Conservation (phyloP, 2,888 invertebrate species). For the Drosophila paucipuncta region DNA sequence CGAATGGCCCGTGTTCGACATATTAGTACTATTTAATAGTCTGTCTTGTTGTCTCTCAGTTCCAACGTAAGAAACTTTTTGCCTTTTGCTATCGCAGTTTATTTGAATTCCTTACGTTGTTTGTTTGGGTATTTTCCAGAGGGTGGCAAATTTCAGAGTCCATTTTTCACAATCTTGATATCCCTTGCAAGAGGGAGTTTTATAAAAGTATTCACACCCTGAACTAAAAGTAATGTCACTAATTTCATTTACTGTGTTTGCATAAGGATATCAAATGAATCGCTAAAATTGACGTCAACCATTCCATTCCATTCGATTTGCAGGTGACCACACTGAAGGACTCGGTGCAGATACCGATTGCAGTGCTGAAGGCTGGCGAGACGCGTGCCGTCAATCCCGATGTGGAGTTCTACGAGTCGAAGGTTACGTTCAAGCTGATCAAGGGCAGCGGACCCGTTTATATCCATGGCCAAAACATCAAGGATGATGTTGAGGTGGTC, state of each 20-base stretch:
- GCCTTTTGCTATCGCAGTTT: constrained; percentile 13
- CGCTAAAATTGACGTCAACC: neutral
- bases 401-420: constrained; percentile 94
- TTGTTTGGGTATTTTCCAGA: neutral
- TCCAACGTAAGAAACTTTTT: neutral
- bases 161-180: neutral
- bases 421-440: constrained; percentile 92
- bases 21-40: constrained; percentile 28
- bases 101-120: neutral
- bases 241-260: neutral
- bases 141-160: neutral
- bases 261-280: neutral
- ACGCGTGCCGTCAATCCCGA: constrained; percentile 91
- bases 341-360: constrained; percentile 93
- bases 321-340: constrained; percentile 86
- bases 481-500: constrained; percentile 93
- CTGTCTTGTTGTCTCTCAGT: neutral
- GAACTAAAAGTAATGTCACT: neutral
- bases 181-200: neutral
- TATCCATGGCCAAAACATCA: constrained; percentile 93
- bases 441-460: constrained; percentile 93
- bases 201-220: neutral
- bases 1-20: constrained; percentile 27
- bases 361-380: constrained; percentile 92
- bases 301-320: neutral